Percentiles rank a stretch among this genome's conserved stretches.
Conservation (phyloP, 2,888 invertebrate species). For the Oasisia sp. region DNA sequence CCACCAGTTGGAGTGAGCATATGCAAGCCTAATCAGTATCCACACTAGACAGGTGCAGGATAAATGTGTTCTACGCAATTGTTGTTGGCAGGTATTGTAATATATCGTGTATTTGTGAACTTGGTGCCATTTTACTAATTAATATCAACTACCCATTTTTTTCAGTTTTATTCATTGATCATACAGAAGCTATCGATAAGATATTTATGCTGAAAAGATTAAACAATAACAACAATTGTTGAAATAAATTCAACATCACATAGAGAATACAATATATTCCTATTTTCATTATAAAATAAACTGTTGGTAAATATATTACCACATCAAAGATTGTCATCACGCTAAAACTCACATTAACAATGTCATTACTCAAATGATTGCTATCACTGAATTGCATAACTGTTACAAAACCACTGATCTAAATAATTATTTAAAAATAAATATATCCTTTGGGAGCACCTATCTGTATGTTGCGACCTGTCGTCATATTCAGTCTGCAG, state of each 20-base stretch:
- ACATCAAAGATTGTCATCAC: not conserved
- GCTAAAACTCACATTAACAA: too few species aligned
- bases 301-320: not conserved
- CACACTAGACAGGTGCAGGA: not conserved
- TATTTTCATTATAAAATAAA: not conserved
- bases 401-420: too few species aligned
- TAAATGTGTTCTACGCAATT: not conserved
- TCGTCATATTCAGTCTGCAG: too few species aligned
- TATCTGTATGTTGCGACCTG: too few species aligned
- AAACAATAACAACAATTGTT: too few species aligned
- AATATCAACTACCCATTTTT: not conserved
- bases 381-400: too few species aligned
- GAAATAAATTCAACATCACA: not conserved
- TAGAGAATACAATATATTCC: not conserved
- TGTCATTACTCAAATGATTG: too few species aligned
- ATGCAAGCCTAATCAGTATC: not conserved
- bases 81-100: not conserved
- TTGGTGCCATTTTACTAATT: not conserved
- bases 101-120: not conserved
- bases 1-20: not conserved
- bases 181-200: not conserved
- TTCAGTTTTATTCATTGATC: not conserved
- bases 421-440: too few species aligned
- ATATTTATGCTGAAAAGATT: too few species aligned
- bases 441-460: too few species aligned